Percentiles rank a stretch among this genome's conserved stretches.
Evolutionary conservation across 2,113 vertebrate genomes (phyloP).

Genomic region (Istiophorus platypterus): DNA sequence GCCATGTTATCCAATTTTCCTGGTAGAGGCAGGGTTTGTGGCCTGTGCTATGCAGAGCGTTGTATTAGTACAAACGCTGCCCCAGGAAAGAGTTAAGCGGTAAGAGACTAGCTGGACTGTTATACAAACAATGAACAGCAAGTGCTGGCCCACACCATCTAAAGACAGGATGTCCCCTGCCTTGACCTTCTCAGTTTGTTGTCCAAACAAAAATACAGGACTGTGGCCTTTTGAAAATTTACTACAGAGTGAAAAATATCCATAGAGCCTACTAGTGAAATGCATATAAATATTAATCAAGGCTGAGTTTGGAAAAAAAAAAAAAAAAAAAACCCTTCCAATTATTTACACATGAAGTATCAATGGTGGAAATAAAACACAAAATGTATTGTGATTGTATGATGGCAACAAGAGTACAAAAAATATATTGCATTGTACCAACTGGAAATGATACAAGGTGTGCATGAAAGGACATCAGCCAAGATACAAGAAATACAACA

Average conservation of each 20-base stretch:
- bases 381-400: not conserved
- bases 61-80: constrained; percentile 5
- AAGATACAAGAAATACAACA: not conserved
- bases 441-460: not conserved
- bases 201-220: not conserved
- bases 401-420: not conserved
- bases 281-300: not conserved
- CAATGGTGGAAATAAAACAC: too few relatives aligned
- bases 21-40: constrained; percentile 6
- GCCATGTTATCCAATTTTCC: constrained; percentile 50
- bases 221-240: not conserved
- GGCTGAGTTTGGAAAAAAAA: not conserved
- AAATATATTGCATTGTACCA: too few relatives aligned
- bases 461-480: not conserved
- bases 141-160: constrained; percentile 29
- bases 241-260: not conserved
- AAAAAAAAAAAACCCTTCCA: too few relatives aligned
- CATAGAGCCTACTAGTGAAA: not conserved
- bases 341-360: too few relatives aligned
- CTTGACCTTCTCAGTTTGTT: constrained; percentile 12
- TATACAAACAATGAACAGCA: constrained; percentile 27
- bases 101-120: constrained; percentile 10
- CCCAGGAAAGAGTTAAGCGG: constrained; percentile 21
- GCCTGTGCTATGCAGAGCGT: not conserved
- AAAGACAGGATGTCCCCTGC: constrained; percentile 9